Base-by-base conservation (phyloP, 2,797 vertebrate genomes). In the Scolopax rusticola region DNA sequence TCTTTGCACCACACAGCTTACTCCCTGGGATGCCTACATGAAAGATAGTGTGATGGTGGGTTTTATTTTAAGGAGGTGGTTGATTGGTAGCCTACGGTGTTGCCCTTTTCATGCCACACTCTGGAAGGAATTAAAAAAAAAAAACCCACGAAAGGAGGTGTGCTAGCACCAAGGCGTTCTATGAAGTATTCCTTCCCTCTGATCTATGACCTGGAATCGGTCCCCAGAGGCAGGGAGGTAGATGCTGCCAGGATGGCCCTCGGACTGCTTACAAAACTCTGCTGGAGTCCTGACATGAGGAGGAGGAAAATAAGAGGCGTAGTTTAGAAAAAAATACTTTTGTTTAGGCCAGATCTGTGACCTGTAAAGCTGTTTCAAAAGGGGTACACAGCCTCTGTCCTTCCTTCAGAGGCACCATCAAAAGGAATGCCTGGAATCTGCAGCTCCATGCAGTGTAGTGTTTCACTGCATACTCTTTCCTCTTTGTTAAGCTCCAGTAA, bases 391-490 rank as follows among this genome's bases (percentile, higher is more conserved):
- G 90, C 50, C 81, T 69, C 93, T 94, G 75, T 89, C 69, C 75
- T 92, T 93, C 71, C 93, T 95, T 95, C 92, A 96, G 90, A 95
- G 89, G 85, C 74, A 96, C 90, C 81, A 82, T 93, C 87, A 94
- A 95, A 95, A 95, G 95, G 96, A 97, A 95, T 95, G 93, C 78
- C 90, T 94, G 96, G 96, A 95, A 97, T 96, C 93, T 81, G 91
- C 80, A 91, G 83, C 77, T 95, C 86, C 0, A 0, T 84, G 69
- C 86, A 87, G 84, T 48, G 47, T 89, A 95, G 93, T 81, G 79
- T 95, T 97, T 95, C 95, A 91, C 84, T 68, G 68, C 1, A 0
- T 69, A 91, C 79, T 89, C 92, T 36, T 86, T 93, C 51, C 54
- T 82, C 48, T 89, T 90, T 94, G 89, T 93, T 91, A 89, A 63